Conservation (phyloP, 2,888 invertebrate genomes). For the Xestia rhomboidea region DNA sequence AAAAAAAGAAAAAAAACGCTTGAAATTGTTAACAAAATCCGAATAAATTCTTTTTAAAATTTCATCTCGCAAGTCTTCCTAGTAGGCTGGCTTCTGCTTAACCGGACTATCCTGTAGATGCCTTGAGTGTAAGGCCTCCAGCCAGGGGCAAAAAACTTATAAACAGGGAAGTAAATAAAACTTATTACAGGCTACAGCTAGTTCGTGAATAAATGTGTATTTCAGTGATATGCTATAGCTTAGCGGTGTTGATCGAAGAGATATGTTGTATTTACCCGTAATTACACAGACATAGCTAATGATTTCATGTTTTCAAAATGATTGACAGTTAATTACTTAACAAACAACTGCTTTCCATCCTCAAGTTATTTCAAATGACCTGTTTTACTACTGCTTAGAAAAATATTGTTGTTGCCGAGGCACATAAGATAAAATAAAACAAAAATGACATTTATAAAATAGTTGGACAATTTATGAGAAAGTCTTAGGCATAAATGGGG, state of each 20-base stretch:
- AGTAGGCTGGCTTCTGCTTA: no score
- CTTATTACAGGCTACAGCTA: no score
- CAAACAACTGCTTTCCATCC: background rate
- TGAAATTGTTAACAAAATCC: no score
- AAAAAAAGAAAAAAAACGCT: no score
- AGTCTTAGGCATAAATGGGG: no score
- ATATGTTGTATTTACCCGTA: background rate
- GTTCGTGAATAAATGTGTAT: background rate
- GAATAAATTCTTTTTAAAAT: no score
- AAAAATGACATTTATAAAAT: background rate
- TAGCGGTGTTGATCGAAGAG: background rate
- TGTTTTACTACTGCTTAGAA: background rate
- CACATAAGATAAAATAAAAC: background rate
- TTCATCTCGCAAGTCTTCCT: no score
- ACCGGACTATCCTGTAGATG: no score
- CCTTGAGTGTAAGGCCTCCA: no score
- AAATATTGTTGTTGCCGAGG: background rate
- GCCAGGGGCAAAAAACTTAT: no score
- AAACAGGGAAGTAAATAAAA: no score
- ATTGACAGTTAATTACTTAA: slow-evolving; percentile 6
- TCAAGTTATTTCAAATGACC: background rate
- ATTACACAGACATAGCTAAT: background rate
- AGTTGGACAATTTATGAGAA: no score
- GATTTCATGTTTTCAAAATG: background rate
- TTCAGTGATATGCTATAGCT: background rate